Evolutionary conservation across 2,113 vertebrate species (phyloP).

Genomic region (Marcusenius ussheri): DNA sequence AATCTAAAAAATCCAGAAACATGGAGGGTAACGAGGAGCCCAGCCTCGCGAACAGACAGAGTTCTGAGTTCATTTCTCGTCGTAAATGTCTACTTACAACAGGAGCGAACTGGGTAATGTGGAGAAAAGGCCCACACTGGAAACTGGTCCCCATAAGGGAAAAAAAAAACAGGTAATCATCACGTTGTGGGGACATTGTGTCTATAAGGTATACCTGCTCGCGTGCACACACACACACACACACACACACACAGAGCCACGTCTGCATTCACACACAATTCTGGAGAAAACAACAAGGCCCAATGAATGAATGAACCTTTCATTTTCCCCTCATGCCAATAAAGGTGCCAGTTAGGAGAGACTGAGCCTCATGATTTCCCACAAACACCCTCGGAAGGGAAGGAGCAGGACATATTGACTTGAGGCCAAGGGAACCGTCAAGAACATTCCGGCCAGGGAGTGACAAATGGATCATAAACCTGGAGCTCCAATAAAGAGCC

Average conservation of each 20-base stretch:
- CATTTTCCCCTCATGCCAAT: neutral
- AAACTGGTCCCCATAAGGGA: no score
- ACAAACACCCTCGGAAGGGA: neutral
- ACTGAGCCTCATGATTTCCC: neutral
- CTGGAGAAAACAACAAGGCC: neutral
- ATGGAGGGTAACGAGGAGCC: neutral
- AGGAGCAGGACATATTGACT: neutral
- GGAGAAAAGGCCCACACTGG: neutral
- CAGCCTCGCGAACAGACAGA: neutral
- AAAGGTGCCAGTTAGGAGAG: neutral
- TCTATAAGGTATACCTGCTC: neutral
- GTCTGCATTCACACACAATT: neutral
- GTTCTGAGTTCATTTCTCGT: neutral
- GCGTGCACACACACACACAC: neutral
- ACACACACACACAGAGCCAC: neutral
- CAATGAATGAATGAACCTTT: neutral
- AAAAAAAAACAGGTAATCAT: neutral
- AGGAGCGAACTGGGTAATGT: neutral
- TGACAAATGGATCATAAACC: conserved; percentile 27
- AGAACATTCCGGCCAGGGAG: conserved; percentile 22
- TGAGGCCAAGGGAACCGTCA: neutral
- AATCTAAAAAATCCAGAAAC: neutral
- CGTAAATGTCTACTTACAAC: neutral
- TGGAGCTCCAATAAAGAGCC: neutral
- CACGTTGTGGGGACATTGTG: neutral